Conservation (phyloP, 2,113 vertebrate species). For the Erinaceus europaeus region DNA sequence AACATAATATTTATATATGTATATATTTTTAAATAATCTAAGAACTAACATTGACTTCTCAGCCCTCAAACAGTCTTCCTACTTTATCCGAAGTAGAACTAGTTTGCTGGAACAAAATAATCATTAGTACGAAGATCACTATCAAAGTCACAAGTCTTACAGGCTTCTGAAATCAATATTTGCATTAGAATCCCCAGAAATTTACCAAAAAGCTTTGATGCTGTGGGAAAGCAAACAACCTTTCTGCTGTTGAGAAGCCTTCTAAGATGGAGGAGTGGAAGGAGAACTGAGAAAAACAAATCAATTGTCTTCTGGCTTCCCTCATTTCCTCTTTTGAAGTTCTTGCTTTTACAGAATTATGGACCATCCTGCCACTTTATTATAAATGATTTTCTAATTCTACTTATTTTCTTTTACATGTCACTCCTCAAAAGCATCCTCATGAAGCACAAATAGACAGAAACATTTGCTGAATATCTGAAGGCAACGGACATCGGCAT, state of each 20-base stretch:
- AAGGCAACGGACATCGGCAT: too few relatives aligned
- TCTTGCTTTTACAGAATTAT: neutral
- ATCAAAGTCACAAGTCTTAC: neutral
- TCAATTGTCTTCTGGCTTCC: neutral
- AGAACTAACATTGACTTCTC: neutral
- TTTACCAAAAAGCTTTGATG: neutral
- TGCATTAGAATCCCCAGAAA: neutral
- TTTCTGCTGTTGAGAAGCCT: neutral
- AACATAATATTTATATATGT: neutral
- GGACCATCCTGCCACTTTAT: neutral
- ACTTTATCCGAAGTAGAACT: too few relatives aligned
- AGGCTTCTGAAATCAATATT: neutral
- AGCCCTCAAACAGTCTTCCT: neutral
- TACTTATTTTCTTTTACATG: neutral
- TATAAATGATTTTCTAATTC: neutral
- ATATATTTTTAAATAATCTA: too few relatives aligned
- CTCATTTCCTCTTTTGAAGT: neutral
- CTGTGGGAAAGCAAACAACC: neutral
- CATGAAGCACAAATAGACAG: neutral
- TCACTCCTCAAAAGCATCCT: neutral
- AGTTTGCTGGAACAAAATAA: neutral
- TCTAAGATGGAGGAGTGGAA: neutral
- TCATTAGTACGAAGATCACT: neutral
- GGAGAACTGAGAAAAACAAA: neutral
- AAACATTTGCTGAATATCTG: neutral